These are phyloP conservation scores for Nothura maculosa DNA, from an alignment of 2,797 vertebrate species.

Conservation along the genomic window DNA sequence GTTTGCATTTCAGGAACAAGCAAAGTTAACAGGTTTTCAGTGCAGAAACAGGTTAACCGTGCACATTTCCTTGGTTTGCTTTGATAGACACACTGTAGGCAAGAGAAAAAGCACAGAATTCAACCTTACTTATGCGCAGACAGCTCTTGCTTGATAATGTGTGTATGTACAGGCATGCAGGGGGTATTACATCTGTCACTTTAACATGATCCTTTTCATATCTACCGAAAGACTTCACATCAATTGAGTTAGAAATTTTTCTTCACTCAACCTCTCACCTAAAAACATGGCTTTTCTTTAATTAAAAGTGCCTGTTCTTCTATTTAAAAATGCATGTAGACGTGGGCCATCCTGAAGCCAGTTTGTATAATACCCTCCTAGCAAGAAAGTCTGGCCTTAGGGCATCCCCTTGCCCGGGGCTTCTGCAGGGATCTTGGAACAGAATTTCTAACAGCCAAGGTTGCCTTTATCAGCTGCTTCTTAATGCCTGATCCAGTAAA, in stretches of 20 bases:
- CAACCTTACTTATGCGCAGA: background rate
- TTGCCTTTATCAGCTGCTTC: background rate
- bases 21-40: background rate
- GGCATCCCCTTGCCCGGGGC: background rate
- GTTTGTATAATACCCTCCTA: background rate
- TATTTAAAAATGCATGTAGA: background rate
- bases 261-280: background rate
- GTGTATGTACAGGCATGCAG: background rate
- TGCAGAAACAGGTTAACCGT: background rate
- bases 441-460: background rate
- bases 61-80: background rate
- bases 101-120: background rate
- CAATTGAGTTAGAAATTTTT: background rate
- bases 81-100: background rate
- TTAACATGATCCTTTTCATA: background rate
- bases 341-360: background rate
- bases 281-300: background rate
- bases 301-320: background rate
- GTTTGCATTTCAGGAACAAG: background rate
- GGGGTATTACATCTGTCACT: background rate
- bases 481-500: background rate
- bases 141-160: background rate
- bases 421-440: background rate
- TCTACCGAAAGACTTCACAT: background rate
- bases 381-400: background rate